Evolutionary conservation across 2,113 vertebrate species (phyloP), one percentile per base, ranked within the genome.

Genomic region (Chitala chitala): DNA sequence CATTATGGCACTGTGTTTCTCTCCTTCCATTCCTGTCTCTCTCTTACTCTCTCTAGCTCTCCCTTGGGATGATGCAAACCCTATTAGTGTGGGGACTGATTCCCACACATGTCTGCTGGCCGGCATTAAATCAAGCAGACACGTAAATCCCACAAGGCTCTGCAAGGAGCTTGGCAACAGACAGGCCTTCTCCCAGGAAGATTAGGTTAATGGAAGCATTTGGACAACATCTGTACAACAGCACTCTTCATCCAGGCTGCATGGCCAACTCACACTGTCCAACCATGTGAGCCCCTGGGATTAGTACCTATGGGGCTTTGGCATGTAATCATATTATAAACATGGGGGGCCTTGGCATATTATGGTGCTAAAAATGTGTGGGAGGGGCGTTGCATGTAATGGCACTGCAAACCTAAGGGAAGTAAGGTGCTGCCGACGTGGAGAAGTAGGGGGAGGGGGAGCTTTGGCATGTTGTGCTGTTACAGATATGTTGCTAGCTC

Each of bases 141-240:
- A 46, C 58, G 26, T 64, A 46, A 50, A 64, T 73, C 56, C 71
- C 58, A 10, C 26, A 63, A 24, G 44, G 0, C 9, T 9, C 31
- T 1, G 31, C 24, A 17, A 31, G 1, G 24, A 29, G 55, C 55
- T 48, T n/a, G 26, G 40, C 55, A n/a, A 20, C 29, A 20, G 71
- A 72, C 42, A 42, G 26, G 44, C 44, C 71, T 36, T 31, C 20
- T n/a, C 56, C 29, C 17, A 51, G 36, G 71, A 63, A 73, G 56
- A 73, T 73, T 33, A 38, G 44, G 29, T 22, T 73, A 61, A 64
- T 73, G 44, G 58, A 51, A 64, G 71, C 71, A 31, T 73, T 73
- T 38, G 44, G 58, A 22, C 71, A 64, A 73, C 71, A 73, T 73
- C 71, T 73, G 71, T 12, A 73, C 3, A n/a, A 29, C 44, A 36